Percentiles rank a stretch among this genome's conserved stretches.
phyloP scores from a whole-genome alignment of 2,888 invertebrate species.

The Kryphioiulus occultus region DNA sequence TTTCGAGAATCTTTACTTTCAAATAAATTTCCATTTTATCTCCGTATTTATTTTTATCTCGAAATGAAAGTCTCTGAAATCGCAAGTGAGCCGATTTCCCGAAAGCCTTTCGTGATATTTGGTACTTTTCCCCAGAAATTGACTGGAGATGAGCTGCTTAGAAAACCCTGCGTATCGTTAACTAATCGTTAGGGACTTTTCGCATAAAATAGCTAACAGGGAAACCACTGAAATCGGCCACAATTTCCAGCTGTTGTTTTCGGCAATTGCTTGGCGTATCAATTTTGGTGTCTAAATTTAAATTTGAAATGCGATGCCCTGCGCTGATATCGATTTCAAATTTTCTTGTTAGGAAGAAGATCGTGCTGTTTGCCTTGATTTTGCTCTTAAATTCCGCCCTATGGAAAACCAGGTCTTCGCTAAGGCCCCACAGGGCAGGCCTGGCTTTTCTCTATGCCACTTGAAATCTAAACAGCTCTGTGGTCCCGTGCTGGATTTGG shows the following conservation, averaged over 20 bases:
- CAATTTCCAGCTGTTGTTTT: constrained; percentile 26
- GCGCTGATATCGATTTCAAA: background rate
- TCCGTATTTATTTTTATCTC: no score
- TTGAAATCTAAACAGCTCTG: background rate
- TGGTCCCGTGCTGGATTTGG: background rate
- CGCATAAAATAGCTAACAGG: background rate
- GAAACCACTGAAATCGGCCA: background rate
- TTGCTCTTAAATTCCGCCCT: background rate
- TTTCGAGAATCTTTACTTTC: no score
- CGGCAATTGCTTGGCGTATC: background rate
- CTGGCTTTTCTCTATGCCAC: constrained; percentile 3
- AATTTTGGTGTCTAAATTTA: background rate
- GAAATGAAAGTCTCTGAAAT: no score
- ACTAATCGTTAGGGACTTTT: background rate
- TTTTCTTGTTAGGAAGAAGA: background rate
- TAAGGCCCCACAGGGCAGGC: background rate
- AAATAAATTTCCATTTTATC: no score
- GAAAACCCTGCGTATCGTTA: background rate
- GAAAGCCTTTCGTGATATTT: no score
- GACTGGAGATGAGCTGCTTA: no score
- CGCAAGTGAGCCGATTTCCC: no score
- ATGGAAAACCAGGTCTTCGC: background rate
- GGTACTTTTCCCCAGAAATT: no score
- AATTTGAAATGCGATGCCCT: background rate
- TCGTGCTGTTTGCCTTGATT: background rate